Conservation (phyloP, 2,888 invertebrate genomes). For the Candidula unifasciata region DNA sequence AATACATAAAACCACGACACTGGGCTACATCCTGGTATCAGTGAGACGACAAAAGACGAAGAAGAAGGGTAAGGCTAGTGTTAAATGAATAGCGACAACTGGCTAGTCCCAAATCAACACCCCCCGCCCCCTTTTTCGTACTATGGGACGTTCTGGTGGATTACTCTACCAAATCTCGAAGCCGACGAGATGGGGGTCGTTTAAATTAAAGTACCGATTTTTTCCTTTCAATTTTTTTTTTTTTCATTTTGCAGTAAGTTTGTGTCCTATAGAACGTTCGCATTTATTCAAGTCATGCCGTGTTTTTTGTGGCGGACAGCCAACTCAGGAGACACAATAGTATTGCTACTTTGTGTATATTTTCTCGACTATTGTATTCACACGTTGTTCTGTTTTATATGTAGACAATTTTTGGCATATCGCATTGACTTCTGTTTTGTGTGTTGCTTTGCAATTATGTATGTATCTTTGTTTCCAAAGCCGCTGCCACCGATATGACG, state of each 20-base stretch:
- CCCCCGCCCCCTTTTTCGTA: no score
- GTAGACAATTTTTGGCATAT: background rate
- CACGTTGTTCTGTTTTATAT: background rate
- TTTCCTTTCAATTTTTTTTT: background rate
- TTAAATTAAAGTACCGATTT: no score
- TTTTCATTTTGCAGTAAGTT: conserved; percentile 13
- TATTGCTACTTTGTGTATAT: background rate
- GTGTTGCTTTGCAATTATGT: background rate
- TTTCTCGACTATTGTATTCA: background rate
- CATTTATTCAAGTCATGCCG: conserved; percentile 31
- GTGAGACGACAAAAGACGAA: no score
- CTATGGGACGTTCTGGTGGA: no score
- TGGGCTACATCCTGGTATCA: no score
- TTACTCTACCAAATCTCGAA: no score
- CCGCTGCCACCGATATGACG: background rate
- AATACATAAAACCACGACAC: no score
- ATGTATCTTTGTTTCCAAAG: background rate
- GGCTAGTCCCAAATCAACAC: no score
- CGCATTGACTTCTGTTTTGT: conserved; percentile 15
- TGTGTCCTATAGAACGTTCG: background rate
- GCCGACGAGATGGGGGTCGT: no score
- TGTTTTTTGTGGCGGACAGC: conserved; percentile 1
- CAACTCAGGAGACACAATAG: conserved; percentile 18
- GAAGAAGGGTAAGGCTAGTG: no score
- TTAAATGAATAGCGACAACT: no score